These are phyloP conservation scores for Oncorhynchus gorbuscha DNA, from an alignment of 2,113 vertebrate species.

Conservation along the genomic window DNA sequence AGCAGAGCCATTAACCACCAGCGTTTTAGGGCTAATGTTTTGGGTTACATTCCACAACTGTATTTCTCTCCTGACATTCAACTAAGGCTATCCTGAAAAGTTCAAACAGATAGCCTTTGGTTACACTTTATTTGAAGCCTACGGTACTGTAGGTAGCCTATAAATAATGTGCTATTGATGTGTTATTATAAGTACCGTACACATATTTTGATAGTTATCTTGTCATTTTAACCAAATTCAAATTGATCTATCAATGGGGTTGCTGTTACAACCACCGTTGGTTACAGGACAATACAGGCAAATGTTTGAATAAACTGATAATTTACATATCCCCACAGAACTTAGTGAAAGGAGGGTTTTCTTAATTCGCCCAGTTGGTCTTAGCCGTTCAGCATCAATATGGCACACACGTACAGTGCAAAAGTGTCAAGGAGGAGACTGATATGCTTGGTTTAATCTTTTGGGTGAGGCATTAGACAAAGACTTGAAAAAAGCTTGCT, in stretches of 20 bases:
- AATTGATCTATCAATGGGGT: too few relatives aligned
- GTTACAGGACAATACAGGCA: background rate
- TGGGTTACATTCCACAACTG: background rate
- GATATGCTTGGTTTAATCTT: conserved; percentile 46
- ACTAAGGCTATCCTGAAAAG: background rate
- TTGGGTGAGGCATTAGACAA: conserved; percentile 39
- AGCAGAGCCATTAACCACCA: too few relatives aligned
- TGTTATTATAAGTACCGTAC: background rate
- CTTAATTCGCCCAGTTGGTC: background rate
- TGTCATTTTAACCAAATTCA: background rate
- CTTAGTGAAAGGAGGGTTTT: background rate
- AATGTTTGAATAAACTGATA: background rate
- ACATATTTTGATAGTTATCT: background rate
- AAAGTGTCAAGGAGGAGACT: conserved; percentile 24
- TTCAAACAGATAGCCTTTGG: background rate
- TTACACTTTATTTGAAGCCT: background rate
- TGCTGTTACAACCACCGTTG: background rate
- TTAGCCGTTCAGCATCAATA: conserved; percentile 12
- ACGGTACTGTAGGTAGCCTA: background rate
- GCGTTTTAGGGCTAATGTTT: too few relatives aligned
- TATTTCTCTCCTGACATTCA: background rate
- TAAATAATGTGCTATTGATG: background rate
- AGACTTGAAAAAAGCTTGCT: conserved; percentile 42
- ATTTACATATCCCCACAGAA: background rate
- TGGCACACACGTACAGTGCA: conserved; percentile 10